These are phyloP conservation scores for Cossypha caffra DNA, from an alignment of 2,797 vertebrate species.

Conservation along the genomic window DNA sequence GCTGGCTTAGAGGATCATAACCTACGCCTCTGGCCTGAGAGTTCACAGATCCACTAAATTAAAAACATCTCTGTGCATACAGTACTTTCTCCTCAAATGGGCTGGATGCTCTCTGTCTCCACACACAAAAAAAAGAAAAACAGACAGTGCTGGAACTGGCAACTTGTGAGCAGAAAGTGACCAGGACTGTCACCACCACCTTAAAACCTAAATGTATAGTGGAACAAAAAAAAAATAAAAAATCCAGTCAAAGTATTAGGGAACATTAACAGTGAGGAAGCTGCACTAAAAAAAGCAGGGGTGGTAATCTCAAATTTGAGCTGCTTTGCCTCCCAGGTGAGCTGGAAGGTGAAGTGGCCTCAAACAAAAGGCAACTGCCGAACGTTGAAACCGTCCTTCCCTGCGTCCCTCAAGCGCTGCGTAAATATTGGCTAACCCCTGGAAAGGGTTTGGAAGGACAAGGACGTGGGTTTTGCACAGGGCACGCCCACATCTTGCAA, in stretches of 20 bases:
- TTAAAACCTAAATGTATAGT: background rate
- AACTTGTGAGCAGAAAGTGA: background rate
- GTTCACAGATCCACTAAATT: background rate
- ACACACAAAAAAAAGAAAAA: background rate
- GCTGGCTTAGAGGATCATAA: background rate
- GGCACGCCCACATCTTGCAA: slow-evolving; percentile 9
- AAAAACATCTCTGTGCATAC: background rate
- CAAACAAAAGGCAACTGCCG: background rate
- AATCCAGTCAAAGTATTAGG: background rate
- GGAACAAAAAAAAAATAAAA: background rate
- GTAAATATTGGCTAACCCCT: slow-evolving; percentile 30
- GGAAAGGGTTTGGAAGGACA: slow-evolving; percentile 1
- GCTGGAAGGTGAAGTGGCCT: background rate
- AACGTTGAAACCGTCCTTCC: background rate
- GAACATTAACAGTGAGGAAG: background rate
- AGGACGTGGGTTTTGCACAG: background rate
- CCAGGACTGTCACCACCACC: background rate
- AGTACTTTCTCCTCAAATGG: background rate
- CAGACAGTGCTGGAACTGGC: background rate
- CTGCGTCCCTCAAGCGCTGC: background rate
- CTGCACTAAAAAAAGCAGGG: background rate
- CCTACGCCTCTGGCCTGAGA: background rate
- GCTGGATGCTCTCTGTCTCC: background rate
- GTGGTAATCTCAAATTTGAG: background rate
- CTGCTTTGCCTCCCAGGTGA: slow-evolving; percentile 4